Percentiles rank a stretch among this genome's conserved stretches.
phyloP scores from a whole-genome alignment of 1,140 invertebrate genomes.

The Acromyrmex heyeri region DNA sequence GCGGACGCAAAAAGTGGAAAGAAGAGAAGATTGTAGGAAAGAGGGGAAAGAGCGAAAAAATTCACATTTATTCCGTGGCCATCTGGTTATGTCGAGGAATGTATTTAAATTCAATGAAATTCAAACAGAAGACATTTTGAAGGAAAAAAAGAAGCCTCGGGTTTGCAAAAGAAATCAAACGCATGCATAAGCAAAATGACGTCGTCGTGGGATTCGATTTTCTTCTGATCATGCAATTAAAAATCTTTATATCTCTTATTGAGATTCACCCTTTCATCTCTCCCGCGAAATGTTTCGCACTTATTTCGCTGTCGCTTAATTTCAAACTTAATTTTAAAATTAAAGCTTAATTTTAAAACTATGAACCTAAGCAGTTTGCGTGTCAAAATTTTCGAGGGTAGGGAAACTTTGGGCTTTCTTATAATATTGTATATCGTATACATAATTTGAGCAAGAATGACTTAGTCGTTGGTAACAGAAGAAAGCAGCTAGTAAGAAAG shows the following conservation, averaged over 20 bases:
- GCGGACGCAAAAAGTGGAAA: not conserved
- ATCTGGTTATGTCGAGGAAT: constrained; percentile 34
- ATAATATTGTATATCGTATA: not conserved
- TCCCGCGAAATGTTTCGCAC: not conserved
- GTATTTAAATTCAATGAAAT: constrained; percentile 61
- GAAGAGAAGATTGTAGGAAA: no score
- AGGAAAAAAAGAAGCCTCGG: constrained; percentile 1
- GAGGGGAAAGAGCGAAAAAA: constrained; percentile 25
- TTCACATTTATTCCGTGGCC: constrained; percentile 43
- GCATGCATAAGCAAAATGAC: constrained; percentile 51
- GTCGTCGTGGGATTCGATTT: constrained; percentile 20
- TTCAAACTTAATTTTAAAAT: not conserved
- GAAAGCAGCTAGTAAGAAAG: not conserved
- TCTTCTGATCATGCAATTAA: constrained; percentile 44
- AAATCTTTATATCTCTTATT: constrained; percentile 27
- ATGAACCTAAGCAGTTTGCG: not conserved
- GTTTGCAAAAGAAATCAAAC: constrained; percentile 49
- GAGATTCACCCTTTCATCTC: constrained; percentile 1
- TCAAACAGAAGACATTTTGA: constrained; percentile 41
- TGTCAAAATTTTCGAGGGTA: constrained; percentile 4
- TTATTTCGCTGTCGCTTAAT: constrained; percentile 44
- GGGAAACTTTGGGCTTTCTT: constrained; percentile 1
- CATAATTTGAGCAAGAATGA: constrained; percentile 25
- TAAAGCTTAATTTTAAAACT: constrained; percentile 1
- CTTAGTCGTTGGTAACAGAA: not conserved